Conservation (phyloP, 2,113 vertebrate species). For the Butastur rufipennis region DNA sequence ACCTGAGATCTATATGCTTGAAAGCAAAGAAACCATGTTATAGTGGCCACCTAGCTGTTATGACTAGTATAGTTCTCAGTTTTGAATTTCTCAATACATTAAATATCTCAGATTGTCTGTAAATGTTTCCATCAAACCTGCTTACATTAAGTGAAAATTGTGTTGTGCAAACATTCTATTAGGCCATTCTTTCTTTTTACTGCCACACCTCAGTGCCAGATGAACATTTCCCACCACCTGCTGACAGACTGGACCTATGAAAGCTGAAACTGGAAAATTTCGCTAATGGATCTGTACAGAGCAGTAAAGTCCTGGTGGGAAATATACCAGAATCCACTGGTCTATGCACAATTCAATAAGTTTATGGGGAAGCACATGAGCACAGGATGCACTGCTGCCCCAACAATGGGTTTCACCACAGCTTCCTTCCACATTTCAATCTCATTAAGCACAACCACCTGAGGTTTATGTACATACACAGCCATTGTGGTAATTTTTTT, state of each 20-base stretch:
- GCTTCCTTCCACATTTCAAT: background rate
- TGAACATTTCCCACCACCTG: background rate
- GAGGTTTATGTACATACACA: background rate
- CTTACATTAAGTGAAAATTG: background rate
- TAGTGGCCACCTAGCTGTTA: background rate
- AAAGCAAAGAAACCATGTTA: background rate
- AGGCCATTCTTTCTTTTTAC: background rate
- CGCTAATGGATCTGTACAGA: background rate
- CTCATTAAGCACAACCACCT: background rate
- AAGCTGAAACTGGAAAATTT: background rate
- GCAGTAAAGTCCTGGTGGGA: background rate
- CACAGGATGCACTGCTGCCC: background rate
- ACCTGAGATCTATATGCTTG: background rate
- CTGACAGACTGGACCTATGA: background rate
- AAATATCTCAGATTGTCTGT: background rate
- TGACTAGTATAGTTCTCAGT: background rate
- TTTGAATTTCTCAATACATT: background rate
- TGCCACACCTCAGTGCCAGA: background rate
- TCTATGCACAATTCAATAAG: background rate
- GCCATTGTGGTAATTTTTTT: background rate
- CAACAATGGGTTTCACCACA: background rate
- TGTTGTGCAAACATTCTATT: background rate
- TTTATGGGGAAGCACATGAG: background rate
- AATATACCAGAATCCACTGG: background rate
- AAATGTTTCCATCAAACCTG: background rate